Conservation (phyloP, 2,888 invertebrate species). For the Merodon equestris region DNA sequence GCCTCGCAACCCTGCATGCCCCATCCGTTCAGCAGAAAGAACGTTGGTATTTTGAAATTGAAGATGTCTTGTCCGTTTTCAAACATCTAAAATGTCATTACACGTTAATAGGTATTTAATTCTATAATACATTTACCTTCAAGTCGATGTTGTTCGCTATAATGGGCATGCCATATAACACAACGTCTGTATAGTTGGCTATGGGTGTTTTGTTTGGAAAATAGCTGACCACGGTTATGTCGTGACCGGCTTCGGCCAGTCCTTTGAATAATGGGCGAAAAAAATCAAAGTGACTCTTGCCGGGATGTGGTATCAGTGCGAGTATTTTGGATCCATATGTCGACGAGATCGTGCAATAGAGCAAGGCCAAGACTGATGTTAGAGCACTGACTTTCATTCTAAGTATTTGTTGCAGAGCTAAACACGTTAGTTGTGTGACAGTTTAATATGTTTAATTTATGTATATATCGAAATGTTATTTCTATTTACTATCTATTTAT, state of each 20-base stretch:
- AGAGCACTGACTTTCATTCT: slow-evolving; percentile 52
- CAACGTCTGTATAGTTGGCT: slow-evolving; percentile 74
- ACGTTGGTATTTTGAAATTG: slow-evolving; percentile 72
- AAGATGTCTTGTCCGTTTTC: slow-evolving; percentile 58
- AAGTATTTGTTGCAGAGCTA: slow-evolving; percentile 40
- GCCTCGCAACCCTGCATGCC: slow-evolving; percentile 72
- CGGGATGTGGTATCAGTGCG: slow-evolving; percentile 78
- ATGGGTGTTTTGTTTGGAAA: slow-evolving; percentile 75
- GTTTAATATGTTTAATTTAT: too few species aligned
- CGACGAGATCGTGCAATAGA: slow-evolving; percentile 53
- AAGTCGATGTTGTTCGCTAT: slow-evolving; percentile 73
- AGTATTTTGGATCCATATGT: slow-evolving; percentile 71
- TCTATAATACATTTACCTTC: slow-evolving; percentile 67
- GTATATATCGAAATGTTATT: too few species aligned
- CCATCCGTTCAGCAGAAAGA: slow-evolving; percentile 74
- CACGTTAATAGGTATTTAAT: not conserved
- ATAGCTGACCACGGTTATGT: slow-evolving; percentile 78
- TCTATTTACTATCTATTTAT: too few species aligned
- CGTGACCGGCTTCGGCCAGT: slow-evolving; percentile 77
- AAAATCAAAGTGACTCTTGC: slow-evolving; percentile 78
- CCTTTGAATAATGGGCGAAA: slow-evolving; percentile 77
- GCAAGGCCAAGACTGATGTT: slow-evolving; percentile 60
- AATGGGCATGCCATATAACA: slow-evolving; percentile 71
- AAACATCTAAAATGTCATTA: slow-evolving; percentile 46
- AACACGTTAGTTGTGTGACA: too few species aligned